phyloP scores from a whole-genome alignment of 1,140 invertebrate species.

The Lordiphosa clarofinis region DNA sequence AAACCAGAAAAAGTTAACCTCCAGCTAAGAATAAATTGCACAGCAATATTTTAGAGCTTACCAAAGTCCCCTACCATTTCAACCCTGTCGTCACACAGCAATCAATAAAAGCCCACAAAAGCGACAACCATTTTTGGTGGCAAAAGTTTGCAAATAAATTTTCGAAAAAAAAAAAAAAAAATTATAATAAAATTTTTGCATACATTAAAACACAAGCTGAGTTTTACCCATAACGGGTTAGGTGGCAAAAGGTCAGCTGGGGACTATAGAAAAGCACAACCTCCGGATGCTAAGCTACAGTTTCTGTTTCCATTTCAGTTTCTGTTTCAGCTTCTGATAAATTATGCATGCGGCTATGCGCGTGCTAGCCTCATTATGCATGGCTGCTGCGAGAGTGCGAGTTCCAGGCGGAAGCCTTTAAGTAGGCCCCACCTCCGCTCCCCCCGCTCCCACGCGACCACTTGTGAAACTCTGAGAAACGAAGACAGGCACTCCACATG shows the following conservation, averaged over 20 bases:
- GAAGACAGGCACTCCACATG: slow-evolving; percentile 4
- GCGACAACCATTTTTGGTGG: not conserved
- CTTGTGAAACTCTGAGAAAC: slow-evolving; percentile 9
- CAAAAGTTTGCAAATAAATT: slow-evolving; percentile 8
- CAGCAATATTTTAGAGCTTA: no score
- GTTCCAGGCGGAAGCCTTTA: slow-evolving; percentile 62
- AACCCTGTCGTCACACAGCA: not conserved
- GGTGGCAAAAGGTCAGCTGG: slow-evolving; percentile 28
- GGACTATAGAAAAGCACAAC: slow-evolving; percentile 43
- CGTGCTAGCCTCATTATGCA: slow-evolving; percentile 74
- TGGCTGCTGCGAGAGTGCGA: slow-evolving; percentile 51
- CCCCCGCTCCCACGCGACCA: not conserved
- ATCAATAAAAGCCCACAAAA: not conserved
- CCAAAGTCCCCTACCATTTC: no score
- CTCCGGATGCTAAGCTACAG: not conserved
- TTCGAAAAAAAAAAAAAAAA: slow-evolving; percentile 1
- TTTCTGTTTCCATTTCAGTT: slow-evolving; percentile 10
- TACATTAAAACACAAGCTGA: slow-evolving; percentile 20
- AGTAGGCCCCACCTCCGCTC: slow-evolving; percentile 42
- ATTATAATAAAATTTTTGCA: slow-evolving; percentile 3
- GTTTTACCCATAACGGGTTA: slow-evolving; percentile 20
- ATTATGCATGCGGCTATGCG: slow-evolving; percentile 72
- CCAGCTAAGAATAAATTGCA: no score
- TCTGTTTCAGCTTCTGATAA: slow-evolving; percentile 35
- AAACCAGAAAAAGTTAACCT: no score